Conservation (phyloP, 2,113 vertebrate species). For the Egretta garzetta region DNA sequence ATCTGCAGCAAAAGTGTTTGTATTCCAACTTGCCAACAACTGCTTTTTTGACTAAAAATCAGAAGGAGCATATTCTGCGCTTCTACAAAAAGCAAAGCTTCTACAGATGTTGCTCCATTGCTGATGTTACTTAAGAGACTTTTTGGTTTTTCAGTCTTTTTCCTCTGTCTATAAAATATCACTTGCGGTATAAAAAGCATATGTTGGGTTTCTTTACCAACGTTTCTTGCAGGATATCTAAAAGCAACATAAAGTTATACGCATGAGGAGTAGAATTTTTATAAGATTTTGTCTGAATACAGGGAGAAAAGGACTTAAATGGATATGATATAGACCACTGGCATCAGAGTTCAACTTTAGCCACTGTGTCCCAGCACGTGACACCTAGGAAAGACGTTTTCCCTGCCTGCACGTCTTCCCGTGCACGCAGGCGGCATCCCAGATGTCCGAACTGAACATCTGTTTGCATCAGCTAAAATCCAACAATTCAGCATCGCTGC, state of each 20-base stretch:
- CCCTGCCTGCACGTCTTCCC: background rate
- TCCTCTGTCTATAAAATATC: background rate
- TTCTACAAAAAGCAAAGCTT: background rate
- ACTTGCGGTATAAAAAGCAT: background rate
- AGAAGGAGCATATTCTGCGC: background rate
- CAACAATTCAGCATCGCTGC: background rate
- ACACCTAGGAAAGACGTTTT: background rate
- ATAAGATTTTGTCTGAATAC: rapidly evolving
- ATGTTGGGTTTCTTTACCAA: background rate
- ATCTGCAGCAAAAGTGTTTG: background rate
- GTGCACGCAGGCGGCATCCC: background rate
- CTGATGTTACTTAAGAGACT: background rate
- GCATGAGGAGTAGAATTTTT: background rate
- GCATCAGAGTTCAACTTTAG: background rate
- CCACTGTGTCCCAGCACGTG: background rate
- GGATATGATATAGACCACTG: background rate
- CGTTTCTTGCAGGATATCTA: background rate
- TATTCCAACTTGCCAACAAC: background rate
- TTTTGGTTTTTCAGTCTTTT: background rate
- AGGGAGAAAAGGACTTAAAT: background rate
- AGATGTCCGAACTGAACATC: background rate
- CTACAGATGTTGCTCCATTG: background rate
- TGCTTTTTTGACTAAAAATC: background rate
- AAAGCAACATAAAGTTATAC: background rate
- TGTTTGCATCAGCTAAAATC: background rate